Percentiles rank a stretch among this genome's conserved stretches.
phyloP scores from a whole-genome alignment of 1,140 invertebrate species.

The Scylla paramamosain region DNA sequence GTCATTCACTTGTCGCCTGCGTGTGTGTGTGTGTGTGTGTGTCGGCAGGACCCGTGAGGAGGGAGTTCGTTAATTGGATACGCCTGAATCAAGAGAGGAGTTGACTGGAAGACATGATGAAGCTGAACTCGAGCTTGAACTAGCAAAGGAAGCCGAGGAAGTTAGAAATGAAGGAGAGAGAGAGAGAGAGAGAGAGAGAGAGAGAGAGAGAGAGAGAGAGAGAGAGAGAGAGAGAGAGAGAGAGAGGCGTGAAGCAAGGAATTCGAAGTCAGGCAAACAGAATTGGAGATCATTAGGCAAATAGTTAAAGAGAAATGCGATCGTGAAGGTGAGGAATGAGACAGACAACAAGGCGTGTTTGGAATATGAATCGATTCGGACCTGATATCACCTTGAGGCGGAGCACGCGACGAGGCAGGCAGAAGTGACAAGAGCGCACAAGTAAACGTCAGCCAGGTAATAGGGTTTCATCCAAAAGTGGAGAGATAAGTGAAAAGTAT shows the following conservation, averaged over 20 bases:
- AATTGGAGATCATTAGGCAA: too few species aligned
- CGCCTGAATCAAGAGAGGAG: not conserved
- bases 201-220: not conserved
- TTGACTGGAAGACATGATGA: not conserved
- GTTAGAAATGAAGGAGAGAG: not conserved
- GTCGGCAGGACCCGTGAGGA: not conserved
- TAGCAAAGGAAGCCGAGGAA: not conserved
- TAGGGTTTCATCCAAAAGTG: too few species aligned
- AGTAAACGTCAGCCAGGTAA: too few species aligned
- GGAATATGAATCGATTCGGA: too few species aligned
- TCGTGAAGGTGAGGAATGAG: not conserved
- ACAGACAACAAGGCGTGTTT: not conserved
- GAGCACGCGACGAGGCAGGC: too few species aligned
- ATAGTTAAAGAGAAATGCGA: too few species aligned
- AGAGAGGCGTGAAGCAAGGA: not conserved
- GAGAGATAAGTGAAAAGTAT: too few species aligned
- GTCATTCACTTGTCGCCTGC: not conserved
- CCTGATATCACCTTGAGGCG: too few species aligned
- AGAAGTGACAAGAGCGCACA: too few species aligned
- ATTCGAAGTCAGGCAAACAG: not conserved
- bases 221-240: not conserved
- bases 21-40: not conserved
- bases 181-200: slow-evolving; percentile 18
- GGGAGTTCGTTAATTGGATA: not conserved
- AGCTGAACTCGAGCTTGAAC: not conserved